Evolutionary conservation across 2,888 invertebrate species (phyloP).

Genomic region (Archaeoteleia sp.): DNA sequence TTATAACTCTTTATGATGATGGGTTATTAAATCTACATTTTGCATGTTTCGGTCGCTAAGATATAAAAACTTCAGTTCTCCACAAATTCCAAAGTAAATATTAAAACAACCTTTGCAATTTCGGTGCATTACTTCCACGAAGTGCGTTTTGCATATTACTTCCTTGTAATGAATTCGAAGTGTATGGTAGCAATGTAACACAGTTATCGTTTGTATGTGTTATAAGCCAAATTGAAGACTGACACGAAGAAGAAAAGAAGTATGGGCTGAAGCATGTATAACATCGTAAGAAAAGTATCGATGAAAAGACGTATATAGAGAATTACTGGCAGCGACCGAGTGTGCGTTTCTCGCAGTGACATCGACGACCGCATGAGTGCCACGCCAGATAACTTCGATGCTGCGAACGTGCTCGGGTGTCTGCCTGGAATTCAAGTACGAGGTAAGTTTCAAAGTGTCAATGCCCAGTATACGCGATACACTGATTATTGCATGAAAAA

Average conservation of each 20-base stretch:
- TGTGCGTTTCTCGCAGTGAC: slow-evolving; percentile 42
- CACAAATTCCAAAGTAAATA: too few species aligned
- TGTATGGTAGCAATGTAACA: too few species aligned
- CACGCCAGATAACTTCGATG: slow-evolving; percentile 45
- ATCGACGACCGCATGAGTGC: slow-evolving; percentile 53
- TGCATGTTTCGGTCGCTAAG: too few species aligned
- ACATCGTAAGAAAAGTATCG: slow-evolving; percentile 28
- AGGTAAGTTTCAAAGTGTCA: slow-evolving; percentile 41
- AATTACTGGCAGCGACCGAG: slow-evolving; percentile 22
- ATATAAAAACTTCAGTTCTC: too few species aligned
- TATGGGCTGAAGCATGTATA: slow-evolving; percentile 3
- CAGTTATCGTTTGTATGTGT: background rate
- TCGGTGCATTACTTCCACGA: too few species aligned
- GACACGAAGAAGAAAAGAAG: background rate
- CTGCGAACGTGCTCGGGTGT: slow-evolving; percentile 30
- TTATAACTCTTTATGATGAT: too few species aligned
- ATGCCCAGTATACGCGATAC: slow-evolving; percentile 15
- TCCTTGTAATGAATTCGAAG: too few species aligned
- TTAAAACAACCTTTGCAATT: too few species aligned
- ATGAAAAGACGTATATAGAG: slow-evolving; percentile 26
- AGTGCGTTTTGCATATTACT: too few species aligned
- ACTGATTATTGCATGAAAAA: slow-evolving; percentile 9
- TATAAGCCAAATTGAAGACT: too few species aligned
- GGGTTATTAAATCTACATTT: too few species aligned
- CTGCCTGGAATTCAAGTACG: slow-evolving; percentile 37